Evolutionary conservation across 2,888 invertebrate species (phyloP).

Genomic region (Synergus laeviventris): DNA sequence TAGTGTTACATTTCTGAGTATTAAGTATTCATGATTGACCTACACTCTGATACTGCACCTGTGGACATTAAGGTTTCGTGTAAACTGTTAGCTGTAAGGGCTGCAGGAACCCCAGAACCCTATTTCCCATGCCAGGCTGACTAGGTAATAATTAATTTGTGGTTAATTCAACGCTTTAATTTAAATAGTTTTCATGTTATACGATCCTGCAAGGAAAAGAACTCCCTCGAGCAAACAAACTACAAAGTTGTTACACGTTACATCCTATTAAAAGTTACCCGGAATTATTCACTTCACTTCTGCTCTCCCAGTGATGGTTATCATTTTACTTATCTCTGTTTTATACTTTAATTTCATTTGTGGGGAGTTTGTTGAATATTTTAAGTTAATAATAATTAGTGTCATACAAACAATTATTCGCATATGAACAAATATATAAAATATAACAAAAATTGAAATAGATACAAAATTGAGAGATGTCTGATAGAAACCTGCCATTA

Average conservation of each 20-base stretch:
- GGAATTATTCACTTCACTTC: conserved; percentile 24
- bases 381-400: not conserved
- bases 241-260: conserved; percentile 38
- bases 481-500: too few species aligned
- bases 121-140: conserved; percentile 43
- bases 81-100: conserved; percentile 29
- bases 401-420: not conserved
- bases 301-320: conserved; percentile 26
- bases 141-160: conserved; percentile 45
- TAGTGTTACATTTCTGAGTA: conserved; percentile 62
- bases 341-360: not conserved
- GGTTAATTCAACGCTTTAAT: conserved; percentile 42
- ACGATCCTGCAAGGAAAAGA: conserved; percentile 43
- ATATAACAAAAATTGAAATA: too few species aligned
- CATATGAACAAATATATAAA: too few species aligned
- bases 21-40: conserved; percentile 70
- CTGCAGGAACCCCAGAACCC: conserved; percentile 46
- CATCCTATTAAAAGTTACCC: conserved; percentile 37
- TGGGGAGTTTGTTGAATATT: not conserved
- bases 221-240: conserved; percentile 36
- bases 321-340: conserved; percentile 11
- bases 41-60: conserved; percentile 56
- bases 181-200: conserved; percentile 39
- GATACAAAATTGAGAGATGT: too few species aligned
- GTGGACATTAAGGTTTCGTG: conserved; percentile 13